Conservation (phyloP, 2,888 invertebrate species). For the Cinara cedri region DNA sequence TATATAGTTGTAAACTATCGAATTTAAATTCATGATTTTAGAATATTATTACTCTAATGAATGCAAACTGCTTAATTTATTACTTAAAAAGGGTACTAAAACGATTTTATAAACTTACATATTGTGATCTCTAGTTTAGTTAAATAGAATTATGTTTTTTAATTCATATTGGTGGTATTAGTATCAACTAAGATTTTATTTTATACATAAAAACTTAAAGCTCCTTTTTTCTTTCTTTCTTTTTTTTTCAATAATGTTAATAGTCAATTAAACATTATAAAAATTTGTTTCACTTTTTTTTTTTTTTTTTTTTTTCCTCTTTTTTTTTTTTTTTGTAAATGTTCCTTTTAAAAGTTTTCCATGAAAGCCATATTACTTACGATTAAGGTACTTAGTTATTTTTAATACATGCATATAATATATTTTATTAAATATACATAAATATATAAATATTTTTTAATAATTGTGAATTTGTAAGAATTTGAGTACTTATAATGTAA, state of each 20-base stretch:
- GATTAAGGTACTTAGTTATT: slow-evolving; percentile 21
- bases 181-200: slow-evolving; percentile 6
- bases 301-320: neutral
- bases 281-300: slow-evolving; percentile 5
- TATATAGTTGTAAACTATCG: slow-evolving; percentile 38
- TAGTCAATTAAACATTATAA: slow-evolving; percentile 8
- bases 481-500: slow-evolving; percentile 7
- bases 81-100: slow-evolving; percentile 50
- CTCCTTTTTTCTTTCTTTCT: slow-evolving; percentile 9
- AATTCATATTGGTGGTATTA: neutral
- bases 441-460: slow-evolving; percentile 30
- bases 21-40: slow-evolving; percentile 41
- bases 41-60: slow-evolving; percentile 19
- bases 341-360: slow-evolving; percentile 46
- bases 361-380: slow-evolving; percentile 34
- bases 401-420: neutral
- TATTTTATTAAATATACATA: neutral
- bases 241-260: slow-evolving; percentile 9
- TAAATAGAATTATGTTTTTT: slow-evolving; percentile 22
- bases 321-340: slow-evolving; percentile 25
- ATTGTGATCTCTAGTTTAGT: slow-evolving; percentile 51
- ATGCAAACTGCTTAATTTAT: slow-evolving; percentile 33
- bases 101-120: slow-evolving; percentile 42
- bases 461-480: neutral
- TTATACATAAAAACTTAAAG: neutral